These are phyloP conservation scores for Cliona cf. orientalis DNA, from an alignment of 37 sponge, comb jelly and placozoan genomes.

Conservation along the genomic window DNA sequence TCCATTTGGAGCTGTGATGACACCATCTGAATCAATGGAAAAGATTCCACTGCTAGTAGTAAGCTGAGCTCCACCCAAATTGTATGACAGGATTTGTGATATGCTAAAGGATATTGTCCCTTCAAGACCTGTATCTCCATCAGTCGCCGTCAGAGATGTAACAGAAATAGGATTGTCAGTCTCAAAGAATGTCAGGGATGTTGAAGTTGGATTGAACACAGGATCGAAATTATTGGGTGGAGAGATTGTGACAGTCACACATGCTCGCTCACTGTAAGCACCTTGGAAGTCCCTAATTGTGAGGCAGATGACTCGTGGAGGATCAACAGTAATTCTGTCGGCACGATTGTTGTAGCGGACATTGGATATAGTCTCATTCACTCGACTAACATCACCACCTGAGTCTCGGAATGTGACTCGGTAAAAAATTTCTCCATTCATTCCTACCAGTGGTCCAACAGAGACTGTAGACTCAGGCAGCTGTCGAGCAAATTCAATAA, in stretches of 20 bases:
- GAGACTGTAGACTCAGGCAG: conserved; percentile 45
- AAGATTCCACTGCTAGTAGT: conserved; percentile 5
- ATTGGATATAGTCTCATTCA: conserved; percentile 30
- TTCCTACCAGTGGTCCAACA: conserved; percentile 42
- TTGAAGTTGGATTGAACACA: conserved; percentile 16
- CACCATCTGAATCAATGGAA: conserved; percentile 41
- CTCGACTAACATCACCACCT: conserved; percentile 24
- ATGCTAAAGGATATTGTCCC: conserved; percentile 52
- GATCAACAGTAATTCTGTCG: conserved; percentile 31
- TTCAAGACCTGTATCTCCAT: conserved; percentile 56
- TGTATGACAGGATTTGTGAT: conserved; percentile 18
- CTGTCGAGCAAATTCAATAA: conserved; percentile 44
- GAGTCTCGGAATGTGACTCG: conserved; percentile 43
- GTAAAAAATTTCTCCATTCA: conserved; percentile 22
- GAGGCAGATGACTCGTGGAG: conserved; percentile 56
- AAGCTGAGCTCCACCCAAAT: neutral
- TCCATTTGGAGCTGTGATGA: conserved; percentile 46
- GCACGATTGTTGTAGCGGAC: conserved; percentile 71
- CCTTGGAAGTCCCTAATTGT: conserved; percentile 41
- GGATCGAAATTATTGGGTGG: conserved; percentile 64
- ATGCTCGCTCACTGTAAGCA: conserved; percentile 34
- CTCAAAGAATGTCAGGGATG: conserved; percentile 21
- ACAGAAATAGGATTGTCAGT: conserved; percentile 1
- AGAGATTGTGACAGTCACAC: conserved; percentile 71
- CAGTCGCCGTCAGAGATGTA: conserved; percentile 42